These are phyloP conservation scores for Pseudocheirus occidentalis DNA, from an alignment of 2,797 vertebrate genomes.

Conservation along the genomic window DNA sequence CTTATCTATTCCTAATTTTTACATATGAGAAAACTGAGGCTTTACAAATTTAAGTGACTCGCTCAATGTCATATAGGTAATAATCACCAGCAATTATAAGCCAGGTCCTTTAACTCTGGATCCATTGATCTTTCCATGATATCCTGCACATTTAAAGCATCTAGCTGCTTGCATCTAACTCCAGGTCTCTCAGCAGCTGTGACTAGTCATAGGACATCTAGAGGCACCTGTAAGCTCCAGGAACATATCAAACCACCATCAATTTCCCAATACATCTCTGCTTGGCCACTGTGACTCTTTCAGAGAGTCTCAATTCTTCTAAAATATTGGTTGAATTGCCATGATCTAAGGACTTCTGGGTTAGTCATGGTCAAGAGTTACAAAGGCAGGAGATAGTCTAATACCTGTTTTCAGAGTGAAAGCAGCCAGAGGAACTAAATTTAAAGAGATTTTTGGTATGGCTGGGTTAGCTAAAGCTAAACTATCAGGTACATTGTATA, in stretches of 20 bases:
- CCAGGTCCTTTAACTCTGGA: not conserved
- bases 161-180: not conserved
- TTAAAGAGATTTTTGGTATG: not conserved
- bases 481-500: slow-evolving; percentile 34
- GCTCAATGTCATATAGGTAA: not conserved
- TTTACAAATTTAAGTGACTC: not conserved
- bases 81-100: not conserved
- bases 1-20: not conserved
- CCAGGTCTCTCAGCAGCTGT: not conserved
- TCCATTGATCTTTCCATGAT: not conserved
- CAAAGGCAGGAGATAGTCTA: not conserved
- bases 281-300: not conserved
- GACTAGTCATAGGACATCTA: not conserved
- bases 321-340: not conserved
- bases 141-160: not conserved
- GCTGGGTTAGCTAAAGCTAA: slow-evolving; percentile 21
- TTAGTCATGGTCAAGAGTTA: not conserved
- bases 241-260: not conserved
- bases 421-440: not conserved
- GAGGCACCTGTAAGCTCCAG: not conserved
- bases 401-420: not conserved
- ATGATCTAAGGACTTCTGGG: not conserved
- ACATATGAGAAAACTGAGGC: not conserved
- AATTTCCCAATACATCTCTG: accelerated
- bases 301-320: not conserved